Conservation (phyloP, 2,113 vertebrate species). For the Melanerpes aurifrons region DNA sequence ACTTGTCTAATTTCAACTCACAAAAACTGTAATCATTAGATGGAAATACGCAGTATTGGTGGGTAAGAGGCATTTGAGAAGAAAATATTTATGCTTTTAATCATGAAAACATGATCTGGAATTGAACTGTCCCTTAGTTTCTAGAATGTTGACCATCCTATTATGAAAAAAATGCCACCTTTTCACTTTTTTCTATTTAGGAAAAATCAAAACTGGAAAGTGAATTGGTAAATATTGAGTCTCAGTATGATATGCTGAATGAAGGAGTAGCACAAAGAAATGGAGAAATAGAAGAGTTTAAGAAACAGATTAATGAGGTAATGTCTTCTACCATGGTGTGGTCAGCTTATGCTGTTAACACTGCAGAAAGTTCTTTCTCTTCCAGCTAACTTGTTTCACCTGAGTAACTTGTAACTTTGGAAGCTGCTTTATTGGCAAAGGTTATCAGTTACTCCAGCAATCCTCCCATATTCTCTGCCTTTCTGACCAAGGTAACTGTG, state of each 20-base stretch:
- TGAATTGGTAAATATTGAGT: constrained; percentile 84
- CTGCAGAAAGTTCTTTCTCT: neutral
- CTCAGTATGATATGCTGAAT: constrained; percentile 80
- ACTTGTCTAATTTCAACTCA: neutral
- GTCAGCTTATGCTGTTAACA: neutral
- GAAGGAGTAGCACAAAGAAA: constrained; percentile 76
- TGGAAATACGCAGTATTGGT: neutral
- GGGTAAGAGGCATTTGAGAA: neutral
- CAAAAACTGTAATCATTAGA: neutral
- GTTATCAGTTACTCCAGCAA: neutral
- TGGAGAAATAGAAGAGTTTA: constrained; percentile 73
- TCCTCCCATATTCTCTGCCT: neutral
- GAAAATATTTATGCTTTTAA: neutral
- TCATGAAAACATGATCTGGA: neutral
- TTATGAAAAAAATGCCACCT: neutral
- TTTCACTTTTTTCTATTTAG: constrained; percentile 73
- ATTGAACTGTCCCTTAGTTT: neutral
- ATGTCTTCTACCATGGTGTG: neutral
- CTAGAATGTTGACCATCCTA: neutral
- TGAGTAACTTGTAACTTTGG: neutral
- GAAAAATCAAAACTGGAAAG: constrained; percentile 91
- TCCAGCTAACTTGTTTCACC: neutral
- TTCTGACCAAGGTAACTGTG: neutral
- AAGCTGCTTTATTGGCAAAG: neutral
- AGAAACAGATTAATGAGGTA: constrained; percentile 85